Evolutionary conservation across 1,140 invertebrate genomes (phyloP), one percentile per base, ranked within the genome.

Genomic region (Maconellicoccus hirsutus): DNA sequence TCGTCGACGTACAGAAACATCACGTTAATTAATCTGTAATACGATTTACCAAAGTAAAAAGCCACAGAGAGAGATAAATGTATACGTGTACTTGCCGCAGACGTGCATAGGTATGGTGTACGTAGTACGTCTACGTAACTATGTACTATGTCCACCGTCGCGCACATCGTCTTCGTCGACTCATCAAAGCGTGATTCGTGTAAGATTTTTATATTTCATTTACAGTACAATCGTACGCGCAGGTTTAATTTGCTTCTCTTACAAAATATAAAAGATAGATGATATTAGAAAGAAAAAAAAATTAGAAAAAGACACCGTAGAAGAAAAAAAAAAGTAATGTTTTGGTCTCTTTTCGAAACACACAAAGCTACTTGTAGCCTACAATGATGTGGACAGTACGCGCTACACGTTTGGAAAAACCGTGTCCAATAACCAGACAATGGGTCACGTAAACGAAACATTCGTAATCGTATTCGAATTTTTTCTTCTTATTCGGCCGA

Each of bases 381-480:
- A 52, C n/a, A 52, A 19, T 33, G 29, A 12, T 33, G 29, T 3
- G 16, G 42, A 16, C 12, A 52, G 42, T 52, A 16, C 42, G 42
- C 42, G 42, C n/a, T 19, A 16, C n/a, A n/a, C n/a, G n/a, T n/a
- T 19, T 14, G 42, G 42, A 52, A 52, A 52, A 52, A 52, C 42
- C 42, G 42, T 52, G 42, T 52, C 42, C 42, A 52, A 52, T 52
- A 19, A 3, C 2, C 42, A 52, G 42, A 52, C 42, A 52, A 52
- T 52, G 42, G 42, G 42, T 52, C 42, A 52, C 42, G 42, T 52
- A 52, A 19, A 52, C 42, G 42, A 52, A 52, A 52, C 42, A 52
- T 52, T 52, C 42, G 42, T 52, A 52, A 52, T 52, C 42, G 42
- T 52, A 52, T 52, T 52, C 42, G 42, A 52, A 52, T 52, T 52